These are phyloP conservation scores for Microplitis manilae DNA, from an alignment of 2,888 invertebrate genomes.

Conservation along the genomic window DNA sequence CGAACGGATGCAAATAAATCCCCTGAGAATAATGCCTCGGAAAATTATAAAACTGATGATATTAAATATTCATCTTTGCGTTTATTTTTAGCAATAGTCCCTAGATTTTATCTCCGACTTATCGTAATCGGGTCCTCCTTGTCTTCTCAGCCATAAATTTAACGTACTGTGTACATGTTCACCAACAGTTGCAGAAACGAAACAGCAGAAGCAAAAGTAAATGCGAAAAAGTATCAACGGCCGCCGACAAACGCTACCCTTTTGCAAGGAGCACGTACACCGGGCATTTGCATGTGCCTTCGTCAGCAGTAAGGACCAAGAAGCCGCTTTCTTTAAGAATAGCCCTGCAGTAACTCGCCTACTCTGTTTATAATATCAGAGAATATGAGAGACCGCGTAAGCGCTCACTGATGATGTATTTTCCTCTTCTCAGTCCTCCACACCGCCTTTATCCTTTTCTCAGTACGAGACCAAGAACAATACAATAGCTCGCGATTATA, in stretches of 20 bases:
- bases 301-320: constrained; percentile 22
- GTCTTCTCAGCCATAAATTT: constrained; percentile 53
- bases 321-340: constrained; percentile 21
- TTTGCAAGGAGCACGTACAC: constrained; percentile 51
- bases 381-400: constrained; percentile 37
- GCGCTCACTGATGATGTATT: constrained; percentile 14
- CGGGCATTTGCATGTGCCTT: constrained; percentile 50
- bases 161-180: constrained; percentile 39
- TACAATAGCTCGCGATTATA: constrained; percentile 8
- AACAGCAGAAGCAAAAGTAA: no score
- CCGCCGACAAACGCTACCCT: constrained; percentile 54
- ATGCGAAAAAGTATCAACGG: constrained; percentile 28
- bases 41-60: not conserved
- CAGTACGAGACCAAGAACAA: constrained; percentile 14
- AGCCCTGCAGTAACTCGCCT: not conserved
- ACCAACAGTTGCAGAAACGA: constrained; percentile 38
- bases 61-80: not conserved
- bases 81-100: not conserved
- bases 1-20: no score
- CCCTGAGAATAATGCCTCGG: not conserved
- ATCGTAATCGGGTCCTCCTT: constrained; percentile 46
- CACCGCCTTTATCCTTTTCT: not conserved
- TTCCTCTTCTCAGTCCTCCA: constrained; percentile 4
- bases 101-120: constrained; percentile 29
- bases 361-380: constrained; percentile 39